A percentile compares a stretch with the other conserved stretches of the same genome.
phyloP scores from a whole-genome alignment of 2,888 invertebrate species.

The Macaria liturata region DNA sequence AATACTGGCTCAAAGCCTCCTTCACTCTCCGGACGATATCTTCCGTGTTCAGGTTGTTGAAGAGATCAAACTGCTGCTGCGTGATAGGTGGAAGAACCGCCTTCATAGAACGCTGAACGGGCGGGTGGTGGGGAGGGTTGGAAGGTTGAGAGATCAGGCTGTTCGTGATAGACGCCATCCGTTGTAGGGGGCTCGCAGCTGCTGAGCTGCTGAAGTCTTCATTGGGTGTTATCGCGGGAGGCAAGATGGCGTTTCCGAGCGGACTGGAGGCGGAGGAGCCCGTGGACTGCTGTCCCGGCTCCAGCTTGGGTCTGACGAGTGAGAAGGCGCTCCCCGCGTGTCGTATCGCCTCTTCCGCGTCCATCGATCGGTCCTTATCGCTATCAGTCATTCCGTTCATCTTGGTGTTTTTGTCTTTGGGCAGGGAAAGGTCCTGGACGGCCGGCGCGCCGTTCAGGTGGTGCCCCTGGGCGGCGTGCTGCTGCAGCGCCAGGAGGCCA shows the following conservation, averaged over 20 bases:
- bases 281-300: constrained; percentile 88
- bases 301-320: constrained; percentile 92
- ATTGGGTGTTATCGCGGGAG: constrained; percentile 91
- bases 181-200: constrained; percentile 96
- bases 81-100: constrained; percentile 99
- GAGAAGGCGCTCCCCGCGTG: constrained; percentile 94
- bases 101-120: constrained; percentile 94
- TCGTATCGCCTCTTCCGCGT: constrained; percentile 87
- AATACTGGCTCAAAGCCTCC: constrained; percentile 96
- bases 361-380: constrained; percentile 85
- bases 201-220: constrained; percentile 91
- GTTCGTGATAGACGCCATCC: constrained; percentile 99
- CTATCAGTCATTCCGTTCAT: constrained; percentile 86
- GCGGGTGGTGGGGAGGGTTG: constrained; percentile 92
- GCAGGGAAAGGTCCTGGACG: constrained; percentile 93
- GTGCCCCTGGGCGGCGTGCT: constrained; percentile 80
- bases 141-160: constrained; percentile 96
- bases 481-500: constrained; percentile 90
- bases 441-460: constrained; percentile 86
- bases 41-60: constrained; percentile 98
- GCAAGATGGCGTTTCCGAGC: constrained; percentile 92
- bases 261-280: constrained; percentile 93
- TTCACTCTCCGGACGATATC: constrained; percentile 98
- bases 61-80: constrained; percentile 99
- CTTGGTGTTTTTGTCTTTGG: constrained; percentile 88